phyloP scores from a whole-genome alignment of 2,797 vertebrate genomes.

The Odontamblyopus lacepedii region DNA sequence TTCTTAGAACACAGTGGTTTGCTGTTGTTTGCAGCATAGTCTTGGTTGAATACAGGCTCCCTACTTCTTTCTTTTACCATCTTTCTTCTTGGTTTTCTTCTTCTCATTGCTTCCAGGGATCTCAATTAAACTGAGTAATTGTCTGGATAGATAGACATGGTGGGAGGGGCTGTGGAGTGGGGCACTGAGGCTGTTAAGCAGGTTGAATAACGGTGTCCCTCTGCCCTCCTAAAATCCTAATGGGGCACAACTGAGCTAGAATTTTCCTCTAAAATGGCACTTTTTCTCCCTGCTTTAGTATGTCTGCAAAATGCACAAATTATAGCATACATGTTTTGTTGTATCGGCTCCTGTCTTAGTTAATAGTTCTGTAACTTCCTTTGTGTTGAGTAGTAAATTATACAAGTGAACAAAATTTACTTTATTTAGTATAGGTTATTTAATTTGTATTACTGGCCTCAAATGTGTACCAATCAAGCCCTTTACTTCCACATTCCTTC shows the following conservation, averaged over 20 bases:
- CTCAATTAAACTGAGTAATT: slow-evolving; percentile 73
- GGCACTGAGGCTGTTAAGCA: slow-evolving; percentile 75
- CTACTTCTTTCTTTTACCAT: slow-evolving; percentile 64
- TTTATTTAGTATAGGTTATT: not conserved
- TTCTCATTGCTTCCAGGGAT: slow-evolving; percentile 69
- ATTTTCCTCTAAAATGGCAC: slow-evolving; percentile 66
- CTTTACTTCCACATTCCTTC: slow-evolving; percentile 47
- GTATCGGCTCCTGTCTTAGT: not conserved
- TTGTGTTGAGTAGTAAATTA: not conserved
- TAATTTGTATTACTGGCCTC: slow-evolving; percentile 8
- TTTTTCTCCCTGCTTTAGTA: slow-evolving; percentile 20
- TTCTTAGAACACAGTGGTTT: slow-evolving; percentile 72
- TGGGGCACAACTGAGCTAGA: slow-evolving; percentile 57
- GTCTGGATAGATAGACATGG: slow-evolving; percentile 63
- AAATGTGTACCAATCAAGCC: slow-evolving; percentile 14
- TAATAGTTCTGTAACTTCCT: not conserved
- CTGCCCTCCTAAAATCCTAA: slow-evolving; percentile 69
- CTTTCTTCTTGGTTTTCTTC: slow-evolving; percentile 65
- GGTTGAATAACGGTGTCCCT: slow-evolving; percentile 73
- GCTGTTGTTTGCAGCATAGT: slow-evolving; percentile 77
- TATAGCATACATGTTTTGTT: not conserved
- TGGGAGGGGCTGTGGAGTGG: slow-evolving; percentile 53
- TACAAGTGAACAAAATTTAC: not conserved
- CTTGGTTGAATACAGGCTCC: slow-evolving; percentile 71
- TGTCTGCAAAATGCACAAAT: not conserved